These are phyloP conservation scores for Bellardia bayeri DNA, from an alignment of 2,888 invertebrate species.

Conservation along the genomic window DNA sequence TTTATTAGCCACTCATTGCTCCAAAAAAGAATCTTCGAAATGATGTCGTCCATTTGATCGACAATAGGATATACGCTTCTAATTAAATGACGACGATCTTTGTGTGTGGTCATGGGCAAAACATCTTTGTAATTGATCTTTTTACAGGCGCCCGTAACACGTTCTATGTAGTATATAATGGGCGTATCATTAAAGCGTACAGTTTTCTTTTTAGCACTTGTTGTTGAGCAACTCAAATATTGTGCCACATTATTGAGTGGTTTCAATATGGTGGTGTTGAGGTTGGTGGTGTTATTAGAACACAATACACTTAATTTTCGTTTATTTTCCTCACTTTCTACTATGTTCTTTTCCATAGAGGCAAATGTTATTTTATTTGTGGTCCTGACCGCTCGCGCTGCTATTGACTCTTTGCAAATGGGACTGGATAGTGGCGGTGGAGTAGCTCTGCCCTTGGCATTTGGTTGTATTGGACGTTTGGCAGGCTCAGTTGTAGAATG, in stretches of 20 bases:
- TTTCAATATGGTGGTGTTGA: neutral
- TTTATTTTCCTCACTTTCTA: constrained; percentile 68
- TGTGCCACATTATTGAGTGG: neutral
- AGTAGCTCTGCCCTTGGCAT: neutral
- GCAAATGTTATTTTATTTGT: constrained; percentile 79
- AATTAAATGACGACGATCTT: constrained; percentile 76
- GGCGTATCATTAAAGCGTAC: constrained; percentile 79
- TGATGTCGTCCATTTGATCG: constrained; percentile 84
- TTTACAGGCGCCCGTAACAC: constrained; percentile 72
- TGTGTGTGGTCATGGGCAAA: constrained; percentile 74
- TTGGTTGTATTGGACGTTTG: constrained; percentile 26
- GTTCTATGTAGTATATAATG: constrained; percentile 78
- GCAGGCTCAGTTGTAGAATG: constrained; percentile 71
- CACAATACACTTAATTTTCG: constrained; percentile 63
- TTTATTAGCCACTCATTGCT: constrained; percentile 88
- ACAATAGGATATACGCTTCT: constrained; percentile 72
- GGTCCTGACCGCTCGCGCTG: constrained; percentile 70
- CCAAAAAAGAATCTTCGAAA: constrained; percentile 87
- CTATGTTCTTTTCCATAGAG: constrained; percentile 77
- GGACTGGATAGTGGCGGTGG: neutral
- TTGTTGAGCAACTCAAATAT: neutral
- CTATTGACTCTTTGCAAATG: constrained; percentile 60
- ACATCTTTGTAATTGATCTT: constrained; percentile 76
- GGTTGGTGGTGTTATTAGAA: neutral
- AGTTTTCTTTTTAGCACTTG: constrained; percentile 68